These are phyloP conservation scores for Stegophylla sp. DNA, from an alignment of 2,888 invertebrate genomes.

Conservation along the genomic window DNA sequence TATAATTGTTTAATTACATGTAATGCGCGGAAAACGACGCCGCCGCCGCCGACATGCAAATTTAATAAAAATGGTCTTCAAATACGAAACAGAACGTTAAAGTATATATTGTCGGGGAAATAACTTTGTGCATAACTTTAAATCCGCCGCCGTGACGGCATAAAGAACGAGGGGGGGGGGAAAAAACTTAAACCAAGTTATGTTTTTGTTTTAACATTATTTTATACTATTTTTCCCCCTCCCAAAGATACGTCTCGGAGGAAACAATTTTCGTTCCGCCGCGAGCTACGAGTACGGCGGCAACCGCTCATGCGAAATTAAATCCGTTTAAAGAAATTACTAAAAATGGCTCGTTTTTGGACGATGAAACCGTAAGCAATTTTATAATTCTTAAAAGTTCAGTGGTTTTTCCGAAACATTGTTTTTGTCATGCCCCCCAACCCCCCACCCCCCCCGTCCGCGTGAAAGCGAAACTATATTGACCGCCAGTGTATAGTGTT, in stretches of 20 bases:
- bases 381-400: conserved; percentile 50
- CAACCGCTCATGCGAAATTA: conserved; percentile 48
- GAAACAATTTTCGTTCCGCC: conserved; percentile 54
- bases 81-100: conserved; percentile 36
- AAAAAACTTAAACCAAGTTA: conserved; percentile 48
- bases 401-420: conserved; percentile 46
- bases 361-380: conserved; percentile 27
- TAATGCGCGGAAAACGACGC: background rate
- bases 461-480: background rate
- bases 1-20: conserved; percentile 30
- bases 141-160: conserved; percentile 34
- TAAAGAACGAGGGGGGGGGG: background rate
- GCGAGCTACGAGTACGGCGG: conserved; percentile 14
- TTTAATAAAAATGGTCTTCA: conserved; percentile 34
- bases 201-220: conserved; percentile 43
- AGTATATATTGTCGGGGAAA: conserved; percentile 51
- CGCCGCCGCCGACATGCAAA: background rate
- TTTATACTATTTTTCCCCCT: conserved; percentile 21
- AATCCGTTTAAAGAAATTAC: conserved; percentile 42
- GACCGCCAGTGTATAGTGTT: conserved; percentile 1
- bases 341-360: conserved; percentile 37
- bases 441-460: no score
- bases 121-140: conserved; percentile 48
- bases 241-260: conserved; percentile 25
- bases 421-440: conserved; percentile 29